Evolutionary conservation across 2,888 invertebrate genomes (phyloP), one percentile per base, ranked within the genome.

Genomic region (Zhengitettix transpicula): DNA sequence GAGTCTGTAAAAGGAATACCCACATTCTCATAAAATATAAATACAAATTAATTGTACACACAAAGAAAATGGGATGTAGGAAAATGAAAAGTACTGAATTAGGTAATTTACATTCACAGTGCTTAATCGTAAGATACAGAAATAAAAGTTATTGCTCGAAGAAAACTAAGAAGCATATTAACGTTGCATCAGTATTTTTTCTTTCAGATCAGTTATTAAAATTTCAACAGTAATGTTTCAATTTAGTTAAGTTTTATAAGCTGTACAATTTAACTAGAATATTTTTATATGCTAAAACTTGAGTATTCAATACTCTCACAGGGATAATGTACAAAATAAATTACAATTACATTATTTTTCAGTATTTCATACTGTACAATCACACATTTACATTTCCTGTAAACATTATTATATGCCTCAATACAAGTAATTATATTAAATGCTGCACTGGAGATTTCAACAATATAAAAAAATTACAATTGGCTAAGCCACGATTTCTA

Each of bases 281-380:
- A 58, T 52, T 16, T n/a, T 52, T 7, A 52, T 55, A 58, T 44
- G 55, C 55, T 58, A 42, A 55, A 40, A 55, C 55, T 55, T 16
- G 61, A 61, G 61, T 61, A 61, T 61, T 52, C 40, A 57, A 61
- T 61, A 61, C 59, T 57, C 61, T 57, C 54, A 41, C n/a, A 40
- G 58, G 40, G 47, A 52, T 56, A 58, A 58, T 61, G 61, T 61
- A 61, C 61, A 61, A 59, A 60, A 61, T 61, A 59, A 59, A 56
- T 61, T 61, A 61, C 61, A 57, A 28, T 28, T 16, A 16, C 58
- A 58, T 16, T 16, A 42, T 44, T 28, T 28, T 47, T 51, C 61
- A 61, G 61, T 61, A 61, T 61, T 56, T 61, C 54, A 61, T 61
- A 61, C 61, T 59, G 61, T 57, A 54, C 57, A 55, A 59, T 56